These are phyloP conservation scores for Hippocampus zosterae DNA, from an alignment of 2,113 vertebrate genomes.

Conservation along the genomic window DNA sequence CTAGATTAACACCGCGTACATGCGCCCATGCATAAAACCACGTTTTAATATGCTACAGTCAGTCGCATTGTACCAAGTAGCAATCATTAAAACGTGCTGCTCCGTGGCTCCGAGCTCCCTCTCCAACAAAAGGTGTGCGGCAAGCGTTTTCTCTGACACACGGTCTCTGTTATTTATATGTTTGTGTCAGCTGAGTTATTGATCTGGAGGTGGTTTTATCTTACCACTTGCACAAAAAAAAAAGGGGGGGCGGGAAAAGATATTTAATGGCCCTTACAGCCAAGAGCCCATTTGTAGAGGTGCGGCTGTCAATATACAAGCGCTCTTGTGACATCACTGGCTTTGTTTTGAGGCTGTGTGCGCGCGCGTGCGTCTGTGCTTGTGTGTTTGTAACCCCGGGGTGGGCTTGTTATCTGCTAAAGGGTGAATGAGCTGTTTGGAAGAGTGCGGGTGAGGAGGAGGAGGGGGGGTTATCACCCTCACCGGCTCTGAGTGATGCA, in stretches of 20 bases:
- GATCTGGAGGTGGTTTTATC: slow-evolving; percentile 67
- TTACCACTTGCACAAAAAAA: slow-evolving; percentile 43
- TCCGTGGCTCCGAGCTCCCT: slow-evolving; percentile 11
- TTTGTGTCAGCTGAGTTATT: slow-evolving; percentile 69
- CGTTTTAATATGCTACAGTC: background rate
- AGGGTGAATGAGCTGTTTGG: slow-evolving; percentile 60
- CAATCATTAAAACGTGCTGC: slow-evolving; percentile 5
- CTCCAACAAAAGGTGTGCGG: slow-evolving; percentile 42
- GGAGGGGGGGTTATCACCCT: slow-evolving; percentile 46
- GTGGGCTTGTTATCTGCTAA: slow-evolving; percentile 63
- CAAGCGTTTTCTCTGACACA: slow-evolving; percentile 39
- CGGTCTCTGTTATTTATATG: slow-evolving; percentile 70
- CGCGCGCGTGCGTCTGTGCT: slow-evolving; percentile 3
- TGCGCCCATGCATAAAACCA: background rate
- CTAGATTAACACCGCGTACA: background rate
- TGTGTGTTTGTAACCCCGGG: slow-evolving; percentile 42
- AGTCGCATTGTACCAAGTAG: background rate
- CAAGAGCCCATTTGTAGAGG: slow-evolving; percentile 63
- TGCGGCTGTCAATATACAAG: slow-evolving; percentile 38
- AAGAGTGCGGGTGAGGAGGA: background rate
- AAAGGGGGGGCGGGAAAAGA: slow-evolving; percentile 41
- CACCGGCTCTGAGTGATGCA: slow-evolving; percentile 54
- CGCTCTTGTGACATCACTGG: slow-evolving; percentile 50
- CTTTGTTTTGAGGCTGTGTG: slow-evolving; percentile 53
- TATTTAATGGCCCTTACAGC: slow-evolving; percentile 65